Base-by-base conservation (phyloP, 2,113 vertebrate species). In the Phoenicopterus ruber region DNA sequence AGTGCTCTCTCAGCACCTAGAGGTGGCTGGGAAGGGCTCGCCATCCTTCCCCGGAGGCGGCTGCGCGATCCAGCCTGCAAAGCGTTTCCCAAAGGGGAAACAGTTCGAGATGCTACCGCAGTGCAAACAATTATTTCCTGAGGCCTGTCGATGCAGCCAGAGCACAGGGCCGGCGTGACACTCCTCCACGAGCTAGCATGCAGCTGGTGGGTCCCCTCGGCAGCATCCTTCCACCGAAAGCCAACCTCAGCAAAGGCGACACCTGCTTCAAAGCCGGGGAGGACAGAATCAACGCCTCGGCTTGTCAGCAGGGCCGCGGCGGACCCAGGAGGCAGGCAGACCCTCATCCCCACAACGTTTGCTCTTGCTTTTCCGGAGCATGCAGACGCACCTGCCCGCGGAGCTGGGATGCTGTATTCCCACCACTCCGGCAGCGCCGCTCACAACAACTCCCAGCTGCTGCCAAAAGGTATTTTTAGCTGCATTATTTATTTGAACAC, bases 401-500 rank as follows among this genome's bases (percentile, higher is more conserved):
- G 85, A 96, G 82, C 87, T 2, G 16, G 87, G 94, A 93, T 87
- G 93, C 88, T 81, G 50, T 72, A 93, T 94, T 96, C 97, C 96
- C 94, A 94, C 96, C 81, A 91, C 85, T 96, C 93, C 67, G 16
- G 95, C 96, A 94, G 71, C 16, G 86, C 97, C 78, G 18, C 88
- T 93, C 21, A 55, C 91, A 98, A 98, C 97, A 97, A 96, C 98
- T 98, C 98, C 98, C 98, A 98, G 99, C 98, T 99, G 98, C 98
- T 97, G 92, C 94, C 91, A 89, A 93, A 97, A 97, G 97, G 98
- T 99, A 99, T 99, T 99, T 99, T 99, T 98, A 99, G 98, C 97
- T 97, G 93, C 97, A 96, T 98, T 98, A 98, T 99, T 99, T 98
- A 99, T 98, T 98, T 98, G 97, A 98, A 98, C 98, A 99, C 99